phyloP scores from a whole-genome alignment of 2,888 invertebrate species.

The Subacronicta megacephala region DNA sequence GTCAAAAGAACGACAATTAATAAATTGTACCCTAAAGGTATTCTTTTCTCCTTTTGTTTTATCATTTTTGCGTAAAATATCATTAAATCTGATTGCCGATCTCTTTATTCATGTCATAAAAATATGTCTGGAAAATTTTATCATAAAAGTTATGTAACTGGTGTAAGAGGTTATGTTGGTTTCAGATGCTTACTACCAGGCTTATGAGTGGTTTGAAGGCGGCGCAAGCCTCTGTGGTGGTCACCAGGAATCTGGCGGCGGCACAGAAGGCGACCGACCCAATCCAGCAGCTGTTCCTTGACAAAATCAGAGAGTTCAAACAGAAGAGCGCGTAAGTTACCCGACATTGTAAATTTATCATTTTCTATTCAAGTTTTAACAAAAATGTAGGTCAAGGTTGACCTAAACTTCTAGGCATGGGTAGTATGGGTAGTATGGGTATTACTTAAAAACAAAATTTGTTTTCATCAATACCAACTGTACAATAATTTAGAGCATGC shows the following conservation, averaged over 20 bases:
- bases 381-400: no score
- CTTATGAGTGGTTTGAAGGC: conserved; percentile 85
- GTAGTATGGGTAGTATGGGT: no score
- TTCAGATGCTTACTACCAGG: conserved; percentile 90
- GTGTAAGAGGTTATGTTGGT: conserved; percentile 77
- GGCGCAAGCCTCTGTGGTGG: conserved; percentile 84
- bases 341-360: conserved; percentile 34
- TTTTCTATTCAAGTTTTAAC: background rate
- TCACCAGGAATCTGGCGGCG: conserved; percentile 93
- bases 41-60: conserved; percentile 31
- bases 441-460: no score
- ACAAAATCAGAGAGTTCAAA: conserved; percentile 97
- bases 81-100: background rate
- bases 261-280: conserved; percentile 95
- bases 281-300: conserved; percentile 97
- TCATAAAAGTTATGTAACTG: conserved; percentile 73
- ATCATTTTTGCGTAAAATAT: conserved; percentile 9
- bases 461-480: no score
- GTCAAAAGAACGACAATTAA: conserved; percentile 62
- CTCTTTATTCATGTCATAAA: background rate
- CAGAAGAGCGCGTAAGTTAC: conserved; percentile 94
- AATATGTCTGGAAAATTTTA: conserved; percentile 33
- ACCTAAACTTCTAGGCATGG: no score
- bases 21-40: conserved; percentile 70
- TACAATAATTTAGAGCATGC: no score